A percentile compares a stretch with the other conserved stretches of the same genome.
These are phyloP conservation scores for Micromesistius poutassou DNA, from an alignment of 2,797 vertebrate species.

Conservation along the genomic window DNA sequence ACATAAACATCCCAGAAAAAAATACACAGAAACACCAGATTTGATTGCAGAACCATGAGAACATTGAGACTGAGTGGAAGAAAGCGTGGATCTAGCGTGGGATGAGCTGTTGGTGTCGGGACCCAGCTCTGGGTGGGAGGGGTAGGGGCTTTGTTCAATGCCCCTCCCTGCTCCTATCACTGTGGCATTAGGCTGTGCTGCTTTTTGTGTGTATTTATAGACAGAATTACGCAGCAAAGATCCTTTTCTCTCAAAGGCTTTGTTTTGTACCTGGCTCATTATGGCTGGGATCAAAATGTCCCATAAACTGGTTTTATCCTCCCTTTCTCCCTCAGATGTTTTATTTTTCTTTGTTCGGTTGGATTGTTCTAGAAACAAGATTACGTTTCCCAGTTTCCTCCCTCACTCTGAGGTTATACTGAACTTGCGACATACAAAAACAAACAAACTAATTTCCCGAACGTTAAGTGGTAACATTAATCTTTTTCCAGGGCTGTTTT, in stretches of 20 bases:
- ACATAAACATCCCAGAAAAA: no score
- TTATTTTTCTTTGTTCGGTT: background rate
- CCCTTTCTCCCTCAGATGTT: background rate
- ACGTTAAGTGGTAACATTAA: background rate
- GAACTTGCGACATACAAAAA: background rate
- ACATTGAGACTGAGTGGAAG: no score
- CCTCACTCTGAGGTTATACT: background rate
- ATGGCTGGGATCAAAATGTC: background rate
- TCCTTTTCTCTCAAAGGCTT: background rate
- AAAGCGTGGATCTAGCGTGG: no score
- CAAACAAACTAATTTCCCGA: background rate
- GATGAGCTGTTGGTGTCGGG: no score
- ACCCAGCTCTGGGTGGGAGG: no score
- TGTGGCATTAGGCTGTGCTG: background rate
- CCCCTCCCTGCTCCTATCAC: background rate
- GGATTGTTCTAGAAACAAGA: background rate
- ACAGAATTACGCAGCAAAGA: background rate
- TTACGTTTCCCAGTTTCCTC: background rate
- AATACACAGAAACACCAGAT: no score
- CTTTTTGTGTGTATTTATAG: background rate
- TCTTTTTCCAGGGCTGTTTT: background rate
- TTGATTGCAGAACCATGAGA: no score
- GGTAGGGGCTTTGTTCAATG: no score
- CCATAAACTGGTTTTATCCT: background rate
- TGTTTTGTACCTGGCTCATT: background rate